phyloP scores from a whole-genome alignment of 2,888 invertebrate species.

The Eupithecia dodoneata region DNA sequence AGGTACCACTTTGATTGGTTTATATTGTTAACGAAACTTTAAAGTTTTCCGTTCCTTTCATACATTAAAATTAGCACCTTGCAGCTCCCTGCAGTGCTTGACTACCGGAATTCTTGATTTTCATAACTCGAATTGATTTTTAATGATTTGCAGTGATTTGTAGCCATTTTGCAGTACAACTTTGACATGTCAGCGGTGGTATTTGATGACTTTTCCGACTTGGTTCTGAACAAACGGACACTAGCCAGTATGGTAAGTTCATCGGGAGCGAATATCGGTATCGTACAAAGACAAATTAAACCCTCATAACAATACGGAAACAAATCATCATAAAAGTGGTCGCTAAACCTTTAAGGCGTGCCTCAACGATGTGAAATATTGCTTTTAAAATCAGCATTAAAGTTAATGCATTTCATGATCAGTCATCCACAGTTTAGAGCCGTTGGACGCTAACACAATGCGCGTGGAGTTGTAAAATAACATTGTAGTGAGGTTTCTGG shows the following conservation, averaged over 20 bases:
- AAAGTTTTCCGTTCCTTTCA: too few species aligned
- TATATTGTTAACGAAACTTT: too few species aligned
- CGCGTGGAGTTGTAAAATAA: constrained; percentile 75
- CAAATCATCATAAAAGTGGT: constrained; percentile 82
- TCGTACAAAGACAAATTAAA: constrained; percentile 55
- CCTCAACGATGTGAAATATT: constrained; percentile 79
- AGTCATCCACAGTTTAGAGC: constrained; percentile 82
- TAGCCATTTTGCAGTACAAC: too few species aligned
- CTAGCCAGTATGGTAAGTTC: background rate
- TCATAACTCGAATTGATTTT: too few species aligned
- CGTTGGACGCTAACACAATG: constrained; percentile 83
- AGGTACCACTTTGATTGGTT: too few species aligned
- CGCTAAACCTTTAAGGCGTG: constrained; percentile 74
- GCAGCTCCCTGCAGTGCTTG: too few species aligned
- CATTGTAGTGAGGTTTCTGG: constrained; percentile 75
- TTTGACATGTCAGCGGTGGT: too few species aligned
- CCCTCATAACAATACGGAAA: constrained; percentile 72
- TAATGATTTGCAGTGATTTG: too few species aligned
- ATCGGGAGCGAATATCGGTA: constrained; percentile 49
- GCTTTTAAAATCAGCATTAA: constrained; percentile 81
- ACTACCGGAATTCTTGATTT: too few species aligned
- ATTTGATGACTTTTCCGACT: too few species aligned
- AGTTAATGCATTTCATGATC: constrained; percentile 81
- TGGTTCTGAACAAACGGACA: too few species aligned
- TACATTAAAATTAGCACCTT: too few species aligned